Percentiles rank a stretch among this genome's conserved stretches.
Conservation (phyloP, 2,113 vertebrate species). For the Hippocampus mohnikei region DNA sequence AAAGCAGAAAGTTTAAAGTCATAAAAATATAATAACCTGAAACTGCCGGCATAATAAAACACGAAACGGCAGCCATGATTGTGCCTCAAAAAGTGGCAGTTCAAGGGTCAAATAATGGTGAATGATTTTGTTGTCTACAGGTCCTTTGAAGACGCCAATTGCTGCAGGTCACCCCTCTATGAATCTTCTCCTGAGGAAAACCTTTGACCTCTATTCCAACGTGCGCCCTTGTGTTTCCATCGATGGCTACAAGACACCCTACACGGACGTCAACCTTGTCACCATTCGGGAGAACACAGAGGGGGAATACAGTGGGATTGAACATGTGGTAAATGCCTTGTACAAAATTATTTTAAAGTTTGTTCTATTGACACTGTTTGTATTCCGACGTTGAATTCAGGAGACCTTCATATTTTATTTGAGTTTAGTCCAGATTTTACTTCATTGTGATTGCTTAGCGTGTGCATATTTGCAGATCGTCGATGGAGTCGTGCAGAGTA, state of each 20-base stretch:
- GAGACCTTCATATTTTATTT: background rate
- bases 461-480: slow-evolving; percentile 80
- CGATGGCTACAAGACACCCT: slow-evolving; percentile 90
- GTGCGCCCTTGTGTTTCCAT: slow-evolving; percentile 93
- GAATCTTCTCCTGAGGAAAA: slow-evolving; percentile 90
- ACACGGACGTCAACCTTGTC: slow-evolving; percentile 82
- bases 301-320: slow-evolving; percentile 93
- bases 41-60: too few relatives aligned
- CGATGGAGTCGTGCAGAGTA: slow-evolving; percentile 94
- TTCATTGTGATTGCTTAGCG: background rate
- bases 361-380: background rate
- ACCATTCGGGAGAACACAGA: slow-evolving; percentile 86
- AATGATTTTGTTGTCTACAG: slow-evolving; percentile 52
- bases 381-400: background rate
- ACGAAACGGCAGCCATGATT: too few relatives aligned
- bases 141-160: slow-evolving; percentile 93
- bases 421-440: too few relatives aligned
- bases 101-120: background rate
- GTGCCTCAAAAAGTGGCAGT: too few relatives aligned
- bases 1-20: background rate
- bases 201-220: slow-evolving; percentile 94
- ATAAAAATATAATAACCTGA: too few relatives aligned
- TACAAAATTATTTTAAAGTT: background rate
- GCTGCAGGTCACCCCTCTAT: slow-evolving; percentile 95
- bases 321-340: slow-evolving; percentile 81